phyloP scores from a whole-genome alignment of 2,113 vertebrate genomes.

The Scopus umbretta region DNA sequence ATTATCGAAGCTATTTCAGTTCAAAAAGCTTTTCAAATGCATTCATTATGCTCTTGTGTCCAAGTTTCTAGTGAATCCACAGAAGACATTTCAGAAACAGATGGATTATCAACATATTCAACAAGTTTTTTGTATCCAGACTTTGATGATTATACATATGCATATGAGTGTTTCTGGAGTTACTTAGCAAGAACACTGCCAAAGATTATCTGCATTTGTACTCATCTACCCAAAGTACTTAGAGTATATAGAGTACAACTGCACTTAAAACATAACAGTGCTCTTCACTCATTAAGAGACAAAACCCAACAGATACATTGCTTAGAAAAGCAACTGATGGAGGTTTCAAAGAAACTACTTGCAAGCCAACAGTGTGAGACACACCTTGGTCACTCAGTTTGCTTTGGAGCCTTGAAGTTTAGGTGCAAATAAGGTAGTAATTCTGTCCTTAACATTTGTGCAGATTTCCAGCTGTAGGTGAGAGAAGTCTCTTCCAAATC shows the following conservation, averaged over 20 bases:
- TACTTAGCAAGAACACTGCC: neutral
- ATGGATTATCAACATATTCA: neutral
- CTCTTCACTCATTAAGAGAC: neutral
- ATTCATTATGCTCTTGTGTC: neutral
- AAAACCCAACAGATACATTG: too few relatives aligned
- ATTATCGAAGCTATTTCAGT: neutral
- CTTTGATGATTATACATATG: neutral
- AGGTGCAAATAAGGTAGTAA: neutral
- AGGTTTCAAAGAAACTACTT: neutral
- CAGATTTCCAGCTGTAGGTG: neutral
- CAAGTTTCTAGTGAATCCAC: neutral
- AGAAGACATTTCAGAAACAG: neutral
- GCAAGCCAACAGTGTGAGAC: too few relatives aligned
- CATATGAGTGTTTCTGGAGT: neutral
- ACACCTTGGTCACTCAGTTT: too few relatives aligned
- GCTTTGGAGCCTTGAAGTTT: neutral
- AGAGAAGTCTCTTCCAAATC: neutral
- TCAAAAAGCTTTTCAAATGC: neutral
- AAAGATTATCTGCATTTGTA: neutral
- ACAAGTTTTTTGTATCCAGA: neutral
- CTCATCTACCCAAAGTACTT: neutral
- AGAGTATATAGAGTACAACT: neutral
- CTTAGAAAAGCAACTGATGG: neutral
- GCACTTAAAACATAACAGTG: neutral
- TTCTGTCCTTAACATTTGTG: neutral